Evolutionary conservation across 2,797 vertebrate genomes (phyloP), one percentile per base, ranked within the genome.

Genomic region (Hypotaenidia philippensis): DNA sequence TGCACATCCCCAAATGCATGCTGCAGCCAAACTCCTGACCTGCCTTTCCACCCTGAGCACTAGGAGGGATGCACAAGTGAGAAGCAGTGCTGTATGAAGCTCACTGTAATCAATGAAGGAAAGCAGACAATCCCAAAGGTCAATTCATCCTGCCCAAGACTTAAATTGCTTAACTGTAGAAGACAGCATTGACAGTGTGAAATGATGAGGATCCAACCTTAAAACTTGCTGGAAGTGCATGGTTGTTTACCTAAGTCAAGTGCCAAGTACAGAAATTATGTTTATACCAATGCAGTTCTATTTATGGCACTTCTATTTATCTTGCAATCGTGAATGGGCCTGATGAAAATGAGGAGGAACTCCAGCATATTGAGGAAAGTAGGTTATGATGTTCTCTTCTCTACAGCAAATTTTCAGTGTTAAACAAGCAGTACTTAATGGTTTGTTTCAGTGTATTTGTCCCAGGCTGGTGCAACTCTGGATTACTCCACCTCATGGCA

Each of bases 251-350:
- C 49, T 68, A 92, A 88, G 74, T 63, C 44, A 86, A 91, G 66
- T 41, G 81, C 60, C 78, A 86, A 95, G 83, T 55, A 81, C 83
- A 83, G 65, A 93, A 95, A 93, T 86, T 76, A 89, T 60, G 26
- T 93, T 96, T 95, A 92, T 91, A 77, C 77, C 88, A 92, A 95
- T 59, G 86, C 38, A 65, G 34, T 71, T 94, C 84, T 89, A 94
- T 95, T 96, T 95, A 89, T 76, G 74, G 65, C 15, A 55, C 50
- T 77, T 78, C 25, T 81, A 59, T 91, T 91, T 90, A 65, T 75
- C 87, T 86, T 91, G 34, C 25, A 59, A 14, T 72, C 4, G 0
- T 93, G 84, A 95, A 93, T 90, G 61, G 22, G 32, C 31, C 55
- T 94, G 83, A 92, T 93, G 79, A 88, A 96, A 93, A 89, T 63